phyloP scores from a whole-genome alignment of 2,113 vertebrate species.

The Rhagologus leucostigma region DNA sequence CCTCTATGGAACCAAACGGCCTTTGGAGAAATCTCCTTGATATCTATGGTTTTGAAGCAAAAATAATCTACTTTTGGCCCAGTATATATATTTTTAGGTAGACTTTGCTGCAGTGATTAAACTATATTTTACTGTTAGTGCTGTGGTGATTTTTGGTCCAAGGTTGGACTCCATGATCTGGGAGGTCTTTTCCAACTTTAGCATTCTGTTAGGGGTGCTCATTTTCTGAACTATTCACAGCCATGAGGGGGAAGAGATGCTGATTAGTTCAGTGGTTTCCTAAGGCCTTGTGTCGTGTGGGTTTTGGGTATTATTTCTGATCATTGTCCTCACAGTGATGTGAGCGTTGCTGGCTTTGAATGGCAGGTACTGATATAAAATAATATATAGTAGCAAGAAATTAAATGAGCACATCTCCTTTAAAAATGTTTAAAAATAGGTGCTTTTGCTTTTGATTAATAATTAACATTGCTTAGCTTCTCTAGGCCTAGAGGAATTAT shows the following conservation, averaged over 20 bases:
- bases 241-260: not conserved
- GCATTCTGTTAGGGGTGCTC: not conserved
- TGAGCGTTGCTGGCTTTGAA: not conserved
- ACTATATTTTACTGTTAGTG: not conserved
- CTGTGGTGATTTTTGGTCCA: accelerated
- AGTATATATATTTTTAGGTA: not conserved
- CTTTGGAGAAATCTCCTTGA: not conserved
- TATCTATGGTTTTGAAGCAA: not conserved
- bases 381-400: conserved; percentile 45
- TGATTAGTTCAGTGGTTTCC: not conserved
- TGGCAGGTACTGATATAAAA: conserved; percentile 21
- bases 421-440: conserved; percentile 64
- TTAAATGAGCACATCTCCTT: conserved; percentile 38
- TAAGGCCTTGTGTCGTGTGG: not conserved
- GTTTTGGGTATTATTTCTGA: not conserved
- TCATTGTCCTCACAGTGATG: not conserved
- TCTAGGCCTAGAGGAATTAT: conserved; percentile 62
- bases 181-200: not conserved
- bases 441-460: conserved; percentile 70
- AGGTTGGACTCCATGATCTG: not conserved
- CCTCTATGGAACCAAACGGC: not conserved
- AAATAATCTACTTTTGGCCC: not conserved
- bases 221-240: not conserved
- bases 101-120: not conserved
- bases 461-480: conserved; percentile 68